phyloP scores from a whole-genome alignment of 2,888 invertebrate genomes.

The Philaethria dido region DNA sequence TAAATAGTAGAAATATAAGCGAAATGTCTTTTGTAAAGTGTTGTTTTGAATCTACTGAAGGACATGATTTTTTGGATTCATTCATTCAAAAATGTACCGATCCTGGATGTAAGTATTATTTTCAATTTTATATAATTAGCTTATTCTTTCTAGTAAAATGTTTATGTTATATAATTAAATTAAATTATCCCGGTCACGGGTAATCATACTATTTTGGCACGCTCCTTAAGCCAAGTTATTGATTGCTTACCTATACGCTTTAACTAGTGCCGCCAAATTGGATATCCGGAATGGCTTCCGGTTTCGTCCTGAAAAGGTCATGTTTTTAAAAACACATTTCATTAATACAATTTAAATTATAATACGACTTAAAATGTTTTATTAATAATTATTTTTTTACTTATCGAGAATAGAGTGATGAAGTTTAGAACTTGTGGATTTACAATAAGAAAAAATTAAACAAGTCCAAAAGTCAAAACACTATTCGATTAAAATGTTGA shows the following conservation, averaged over 20 bases:
- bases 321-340: neutral
- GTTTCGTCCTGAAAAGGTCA: conserved; percentile 42
- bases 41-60: conserved; percentile 90
- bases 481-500: conserved; percentile 40
- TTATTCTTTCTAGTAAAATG: neutral
- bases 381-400: neutral
- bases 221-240: conserved; percentile 35
- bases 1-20: conserved; percentile 17
- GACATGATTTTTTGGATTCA: conserved; percentile 89
- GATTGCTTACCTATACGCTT: conserved; percentile 37
- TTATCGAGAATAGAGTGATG: neutral
- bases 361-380: neutral
- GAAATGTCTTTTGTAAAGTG: conserved; percentile 89
- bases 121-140: conserved; percentile 15
- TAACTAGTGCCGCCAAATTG: conserved; percentile 45
- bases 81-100: conserved; percentile 92
- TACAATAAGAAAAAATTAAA: neutral
- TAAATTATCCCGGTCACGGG: conserved; percentile 17
- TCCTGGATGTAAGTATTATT: conserved; percentile 90
- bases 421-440: neutral
- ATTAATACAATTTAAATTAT: neutral
- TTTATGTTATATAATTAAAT: conserved; percentile 33
- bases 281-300: conserved; percentile 38
- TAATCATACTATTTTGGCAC: conserved; percentile 29
- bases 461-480: conserved; percentile 26